Evolutionary conservation across 2,888 invertebrate genomes (phyloP), one percentile per base, ranked within the genome.

Genomic region (Lymantria monacha): DNA sequence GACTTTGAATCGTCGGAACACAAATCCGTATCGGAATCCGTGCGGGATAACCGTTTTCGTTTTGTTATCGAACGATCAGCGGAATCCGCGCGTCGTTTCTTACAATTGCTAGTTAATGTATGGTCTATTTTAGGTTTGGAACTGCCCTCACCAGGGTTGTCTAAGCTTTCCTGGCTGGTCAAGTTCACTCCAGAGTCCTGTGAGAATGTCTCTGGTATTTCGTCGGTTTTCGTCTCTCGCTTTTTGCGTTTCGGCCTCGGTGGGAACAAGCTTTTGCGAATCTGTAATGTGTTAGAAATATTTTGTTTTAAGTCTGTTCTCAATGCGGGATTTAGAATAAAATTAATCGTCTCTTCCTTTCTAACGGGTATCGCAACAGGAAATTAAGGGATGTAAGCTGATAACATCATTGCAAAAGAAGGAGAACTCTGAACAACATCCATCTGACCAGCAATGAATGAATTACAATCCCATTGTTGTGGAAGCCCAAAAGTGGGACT

Each of bases 251-350:
- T 92, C 63, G 95, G 94, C 48, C 94, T 89, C 46, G 94, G 94
- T 31, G 95, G 95, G 84, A 94, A 94, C 76, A 93, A 93, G 69
- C 89, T 93, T 81, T 94, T 95, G 73, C 94, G 92, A 65, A 93
- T 92, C 95, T 95, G 87, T 15, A 66, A 66, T 9, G 3, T 36
- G 14, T 9, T 1, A 12, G 13, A 13, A 22, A 22, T 22, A 14
- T 14, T 42, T 40, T 11, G 2, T 40, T n/a, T n/a, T n/a, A n/a
- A n/a, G n/a, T n/a, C n/a, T n/a, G n/a, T n/a, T n/a, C n/a, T n/a
- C n/a, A n/a, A n/a, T n/a, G n/a, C n/a, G n/a, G n/a, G n/a, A n/a
- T n/a, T n/a, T n/a, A n/a, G n/a, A n/a, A n/a, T n/a, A n/a, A n/a
- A n/a, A n/a, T n/a, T n/a, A n/a, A n/a, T n/a, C n/a, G n/a, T n/a